These are phyloP conservation scores for Apamea anceps DNA, from an alignment of 2,888 invertebrate species.

Conservation along the genomic window DNA sequence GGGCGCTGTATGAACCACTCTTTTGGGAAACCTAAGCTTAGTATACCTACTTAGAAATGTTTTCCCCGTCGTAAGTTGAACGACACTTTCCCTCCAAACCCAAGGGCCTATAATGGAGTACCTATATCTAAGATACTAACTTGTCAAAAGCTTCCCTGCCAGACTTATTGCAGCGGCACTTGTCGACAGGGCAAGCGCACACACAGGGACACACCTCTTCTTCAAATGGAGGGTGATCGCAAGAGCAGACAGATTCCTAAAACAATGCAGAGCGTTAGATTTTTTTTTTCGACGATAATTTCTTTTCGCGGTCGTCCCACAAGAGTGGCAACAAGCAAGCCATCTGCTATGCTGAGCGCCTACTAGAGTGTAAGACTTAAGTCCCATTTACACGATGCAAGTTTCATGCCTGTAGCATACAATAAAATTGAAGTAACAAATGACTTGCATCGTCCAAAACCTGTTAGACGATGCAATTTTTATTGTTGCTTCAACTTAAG, in stretches of 20 bases:
- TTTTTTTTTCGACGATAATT: not conserved
- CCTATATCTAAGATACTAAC: conserved; percentile 69
- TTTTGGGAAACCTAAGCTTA: not conserved
- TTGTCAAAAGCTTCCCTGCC: conserved; percentile 81
- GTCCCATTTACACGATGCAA: not conserved
- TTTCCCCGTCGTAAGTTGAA: not conserved
- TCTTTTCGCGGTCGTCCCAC: not conserved
- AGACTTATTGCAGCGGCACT: conserved; percentile 78
- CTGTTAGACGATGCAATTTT: not conserved
- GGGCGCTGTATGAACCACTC: not conserved
- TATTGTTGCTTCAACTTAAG: not conserved
- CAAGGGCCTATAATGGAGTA: not conserved
- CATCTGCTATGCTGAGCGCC: not conserved
- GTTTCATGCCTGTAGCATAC: not conserved
- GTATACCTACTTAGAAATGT: too few species aligned
- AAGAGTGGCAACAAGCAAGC: not conserved
- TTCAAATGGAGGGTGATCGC: conserved; percentile 69
- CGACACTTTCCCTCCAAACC: not conserved
- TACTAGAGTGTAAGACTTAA: not conserved
- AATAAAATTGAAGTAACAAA: not conserved
- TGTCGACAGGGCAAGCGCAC: conserved; percentile 75
- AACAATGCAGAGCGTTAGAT: not conserved
- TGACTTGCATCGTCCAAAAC: not conserved
- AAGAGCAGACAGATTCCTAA: conserved; percentile 76
- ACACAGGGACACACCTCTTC: conserved; percentile 75